A percentile compares a stretch with the other conserved stretches of the same genome.
phyloP scores from a whole-genome alignment of 2,888 invertebrate genomes.

The Hemicrepidius hirtus region DNA sequence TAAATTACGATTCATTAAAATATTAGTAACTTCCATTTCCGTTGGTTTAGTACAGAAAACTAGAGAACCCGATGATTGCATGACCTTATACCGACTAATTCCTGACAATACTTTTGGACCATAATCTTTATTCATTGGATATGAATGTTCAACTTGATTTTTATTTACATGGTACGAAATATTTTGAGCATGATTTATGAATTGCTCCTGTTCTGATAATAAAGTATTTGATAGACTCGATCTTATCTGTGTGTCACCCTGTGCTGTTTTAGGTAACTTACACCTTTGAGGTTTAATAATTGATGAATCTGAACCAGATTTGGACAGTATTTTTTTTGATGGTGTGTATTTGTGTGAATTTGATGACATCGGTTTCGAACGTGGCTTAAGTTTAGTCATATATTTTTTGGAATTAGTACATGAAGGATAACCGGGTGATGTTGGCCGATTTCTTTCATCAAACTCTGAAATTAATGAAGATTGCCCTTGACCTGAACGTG shows the following conservation, averaged over 20 bases:
- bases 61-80: neutral
- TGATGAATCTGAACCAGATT: neutral
- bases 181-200: slow-evolving; percentile 32
- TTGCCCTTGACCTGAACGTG: no score
- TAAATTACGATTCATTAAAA: slow-evolving; percentile 24
- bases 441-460: no score
- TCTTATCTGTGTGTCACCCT: neutral
- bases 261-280: neutral
- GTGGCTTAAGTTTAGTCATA: neutral
- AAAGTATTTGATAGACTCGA: neutral
- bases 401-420: no score
- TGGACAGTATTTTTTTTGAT: neutral
- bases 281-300: neutral
- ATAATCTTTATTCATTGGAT: slow-evolving; percentile 1
- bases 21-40: slow-evolving; percentile 43
- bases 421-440: no score
- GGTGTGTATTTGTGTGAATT: neutral
- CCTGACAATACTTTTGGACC: slow-evolving; percentile 25
- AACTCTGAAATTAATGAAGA: no score
- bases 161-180: slow-evolving; percentile 32
- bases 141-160: neutral
- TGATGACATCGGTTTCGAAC: neutral
- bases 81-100: slow-evolving; percentile 5
- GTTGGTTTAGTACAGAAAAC: slow-evolving; percentile 10
- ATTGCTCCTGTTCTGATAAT: neutral